These are phyloP conservation scores for Papilio dardanus DNA, from an alignment of 1,140 invertebrate genomes.

Conservation along the genomic window DNA sequence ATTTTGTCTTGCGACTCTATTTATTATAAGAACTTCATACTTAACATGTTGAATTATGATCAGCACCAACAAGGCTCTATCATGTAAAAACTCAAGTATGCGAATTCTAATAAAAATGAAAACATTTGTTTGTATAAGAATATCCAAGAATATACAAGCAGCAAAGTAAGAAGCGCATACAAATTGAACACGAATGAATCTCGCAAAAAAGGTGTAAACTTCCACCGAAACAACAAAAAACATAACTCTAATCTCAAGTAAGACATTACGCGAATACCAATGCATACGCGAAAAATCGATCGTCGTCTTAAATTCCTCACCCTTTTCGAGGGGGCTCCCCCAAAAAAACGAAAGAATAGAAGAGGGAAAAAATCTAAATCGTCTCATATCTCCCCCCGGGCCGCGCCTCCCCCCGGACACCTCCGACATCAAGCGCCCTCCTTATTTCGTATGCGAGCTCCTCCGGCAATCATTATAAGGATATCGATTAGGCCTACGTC, in stretches of 20 bases:
- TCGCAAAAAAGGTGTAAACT: slow-evolving; percentile 33
- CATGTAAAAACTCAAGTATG: no score
- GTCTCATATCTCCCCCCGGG: slow-evolving; percentile 78
- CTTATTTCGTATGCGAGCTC: slow-evolving; percentile 82
- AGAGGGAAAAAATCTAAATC: slow-evolving; percentile 82
- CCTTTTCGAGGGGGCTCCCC: slow-evolving; percentile 79
- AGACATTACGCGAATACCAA: slow-evolving; percentile 82
- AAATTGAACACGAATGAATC: slow-evolving; percentile 23
- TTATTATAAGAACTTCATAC: background rate
- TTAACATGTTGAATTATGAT: background rate
- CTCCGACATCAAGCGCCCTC: slow-evolving; percentile 75
- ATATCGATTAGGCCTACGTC: slow-evolving; percentile 80
- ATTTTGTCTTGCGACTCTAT: background rate
- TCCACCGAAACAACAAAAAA: slow-evolving; percentile 49
- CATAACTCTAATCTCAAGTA: slow-evolving; percentile 80
- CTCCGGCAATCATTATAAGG: slow-evolving; percentile 81
- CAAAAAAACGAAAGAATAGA: slow-evolving; percentile 82
- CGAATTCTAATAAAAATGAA: no score
- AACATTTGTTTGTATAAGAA: background rate
- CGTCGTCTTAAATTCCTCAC: slow-evolving; percentile 82
- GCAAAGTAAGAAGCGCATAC: background rate
- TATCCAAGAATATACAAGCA: background rate
- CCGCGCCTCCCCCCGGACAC: slow-evolving; percentile 66
- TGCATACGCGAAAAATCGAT: slow-evolving; percentile 81
- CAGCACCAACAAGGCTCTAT: no score